These are phyloP conservation scores for Sicus ferrugineus DNA, from an alignment of 2,888 invertebrate genomes.

Conservation along the genomic window DNA sequence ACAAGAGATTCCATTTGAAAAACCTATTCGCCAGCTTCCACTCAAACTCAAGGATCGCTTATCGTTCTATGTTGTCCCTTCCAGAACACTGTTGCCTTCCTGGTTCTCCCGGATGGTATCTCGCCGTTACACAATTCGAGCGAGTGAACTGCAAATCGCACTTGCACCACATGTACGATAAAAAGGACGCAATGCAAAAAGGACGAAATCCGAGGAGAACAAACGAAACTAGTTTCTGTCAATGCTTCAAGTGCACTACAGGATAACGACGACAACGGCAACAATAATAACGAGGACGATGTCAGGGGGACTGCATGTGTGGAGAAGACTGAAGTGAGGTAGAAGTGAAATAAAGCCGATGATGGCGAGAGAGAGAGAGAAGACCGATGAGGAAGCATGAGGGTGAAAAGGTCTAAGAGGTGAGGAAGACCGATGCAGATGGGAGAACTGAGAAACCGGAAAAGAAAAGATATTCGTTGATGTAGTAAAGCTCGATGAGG, in stretches of 20 bases:
- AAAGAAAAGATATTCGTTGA: no score
- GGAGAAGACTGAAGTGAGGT: no score
- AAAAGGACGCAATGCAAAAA: no score
- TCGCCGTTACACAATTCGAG: no score
- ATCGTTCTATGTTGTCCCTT: background rate
- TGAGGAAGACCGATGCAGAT: background rate
- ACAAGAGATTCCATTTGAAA: slow-evolving; percentile 21
- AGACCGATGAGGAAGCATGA: no score
- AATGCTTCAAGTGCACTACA: slow-evolving; percentile 21
- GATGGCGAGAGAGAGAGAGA: slow-evolving; percentile 4
- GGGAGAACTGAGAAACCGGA: no score
- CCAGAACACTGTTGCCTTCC: background rate
- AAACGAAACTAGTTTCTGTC: slow-evolving; percentile 7
- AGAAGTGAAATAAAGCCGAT: no score
- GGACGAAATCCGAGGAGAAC: background rate
- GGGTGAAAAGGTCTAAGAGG: no score
- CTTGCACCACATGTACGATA: background rate
- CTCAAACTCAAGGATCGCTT: slow-evolving; percentile 25
- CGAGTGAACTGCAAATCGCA: background rate
- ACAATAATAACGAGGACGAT: slow-evolving; percentile 10
- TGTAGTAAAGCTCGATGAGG: no score
- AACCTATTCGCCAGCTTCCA: slow-evolving; percentile 2
- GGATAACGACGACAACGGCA: slow-evolving; percentile 9
- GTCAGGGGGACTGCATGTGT: background rate
- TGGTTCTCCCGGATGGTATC: background rate